Base-by-base conservation (phyloP, 2,797 vertebrate species). In the Schizopygopsis malacanthus region DNA sequence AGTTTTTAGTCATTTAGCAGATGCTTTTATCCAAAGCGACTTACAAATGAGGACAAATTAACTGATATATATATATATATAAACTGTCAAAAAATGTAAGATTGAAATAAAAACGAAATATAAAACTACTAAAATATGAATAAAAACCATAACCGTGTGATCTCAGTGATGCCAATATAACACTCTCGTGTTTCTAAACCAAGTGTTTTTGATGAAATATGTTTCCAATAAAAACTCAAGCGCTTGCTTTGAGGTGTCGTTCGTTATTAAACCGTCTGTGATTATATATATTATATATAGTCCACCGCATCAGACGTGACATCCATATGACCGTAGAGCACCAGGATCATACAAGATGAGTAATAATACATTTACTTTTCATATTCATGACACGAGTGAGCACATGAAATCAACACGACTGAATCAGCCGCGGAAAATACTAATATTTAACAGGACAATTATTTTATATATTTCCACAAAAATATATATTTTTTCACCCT, bases 261-360 rank as follows among this genome's bases (percentile, higher is more conserved):
- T 61, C 81, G 73, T 82, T 82, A 73, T 82, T 82, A 73, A 82
- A 73, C 15, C 11, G 33, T 82, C 28, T 73, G 69, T 61, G 54
- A 82, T 65, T 33, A 15, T 28, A 63, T 15, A 63, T 63, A 15
- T n/a, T n/a, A 52, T 41, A 72, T 71, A 37, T 69, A 81, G 79
- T 52, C 63, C 11, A n/a, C 45, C 45, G n/a, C 22, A 59, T 59
- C 56, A 81, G 69, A 50, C 25, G 33, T 69, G 79, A 69, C 28
- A 79, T 39, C 28, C 20, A 54, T 20, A 81, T 9, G 28, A 69
- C 43, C 45, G 50, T 20, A 82, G 69, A 59, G 22, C 52, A 82
- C 22, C 47, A 13, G 37, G 50, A 82, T 70, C 69, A 82, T 33
- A 72, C 33, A 28, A 1, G 43, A 81, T 22, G 59, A 79, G 22